Evolutionary conservation across 2,797 vertebrate species (phyloP), one percentile per base, ranked within the genome.

Genomic region (Eleutherodactylus coqui): DNA sequence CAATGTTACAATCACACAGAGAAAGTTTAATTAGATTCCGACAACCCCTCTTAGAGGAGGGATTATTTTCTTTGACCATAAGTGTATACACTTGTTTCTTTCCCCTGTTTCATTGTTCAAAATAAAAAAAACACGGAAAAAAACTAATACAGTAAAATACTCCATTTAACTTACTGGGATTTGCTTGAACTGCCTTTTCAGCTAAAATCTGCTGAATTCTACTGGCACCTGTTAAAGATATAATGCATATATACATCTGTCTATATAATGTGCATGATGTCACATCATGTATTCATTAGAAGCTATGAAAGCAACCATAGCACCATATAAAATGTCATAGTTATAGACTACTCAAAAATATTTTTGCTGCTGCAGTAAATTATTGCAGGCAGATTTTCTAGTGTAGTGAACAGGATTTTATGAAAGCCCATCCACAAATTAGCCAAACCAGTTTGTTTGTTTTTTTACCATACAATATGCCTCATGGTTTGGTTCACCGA

Each of bases 121-220:
- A 49, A 49, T 49, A 3, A 51, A 51, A 51, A 51, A 24, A n/a
- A n/a, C n/a, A n/a, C n/a, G n/a, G n/a, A 10, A 2, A 29, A 32
- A 29, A 32, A 64, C 29, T 3, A 64, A 16, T 34, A 32, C 27
- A 7, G 62, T 34, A 34, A 6, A 1, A 67, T 36, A 0, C n/a
- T 75, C 53, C 14, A 14, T 55, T 29, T 29, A 89, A 94, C 95
- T 94, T 94, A 96, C 95, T 79, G 16, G 94, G 93, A 91, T 91
- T 95, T 58, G 93, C 89, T 91, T 93, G 94, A 73, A 89, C 91
- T 41, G 88, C 82, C 88, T 92, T 92, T 89, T 95, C 93, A 38
- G 93, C 88, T 79, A 89, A 85, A 80, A 91, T 90, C 2, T 89
- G 91, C 89, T 95, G 94, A 89, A 94, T 93, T 87, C 93, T 94